Base-by-base conservation (phyloP, 2,797 vertebrate genomes). In the Ceryle rudis region DNA sequence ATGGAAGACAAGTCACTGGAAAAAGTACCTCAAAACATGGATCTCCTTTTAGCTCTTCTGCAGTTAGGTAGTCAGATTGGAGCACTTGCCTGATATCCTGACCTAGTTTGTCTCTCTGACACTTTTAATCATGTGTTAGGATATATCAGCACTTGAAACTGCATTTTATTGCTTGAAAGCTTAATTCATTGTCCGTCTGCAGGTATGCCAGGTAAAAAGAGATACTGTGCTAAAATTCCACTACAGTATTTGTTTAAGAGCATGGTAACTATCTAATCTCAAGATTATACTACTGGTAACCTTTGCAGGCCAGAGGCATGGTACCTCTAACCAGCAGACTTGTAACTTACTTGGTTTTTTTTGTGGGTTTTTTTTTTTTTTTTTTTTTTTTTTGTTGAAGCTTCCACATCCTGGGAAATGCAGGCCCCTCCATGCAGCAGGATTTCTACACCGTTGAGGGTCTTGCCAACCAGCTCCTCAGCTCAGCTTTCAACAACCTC, bases 391-490 rank as follows among this genome's bases (percentile, higher is more conserved):
- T 73, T 89, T 73, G 66, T 95, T 96, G 10, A 93, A 99, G 99
- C 96, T 99, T 99, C 95, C 98, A 99, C n/a, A 97, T 99, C 90
- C 97, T 99, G 37, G 99, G 99, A 54, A 99, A 98, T 67, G 98
- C 98, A 31, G 99, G 99, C 41, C 97, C 97, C n/a, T 98, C 98
- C 84, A 98, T 99, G 97, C 98, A 98, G 89, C 99, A 99, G 97
- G 99, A 99, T 47, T 99, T 99, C 97, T 99, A 99, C 97, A 99
- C 98, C 0, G 98, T 99, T 22, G 98, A 99, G 31, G 98, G 98
- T 54, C 93, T 99, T 13, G 98, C 98, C 28, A 97, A 98, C 77
- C 98, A 99, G 95, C 98, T 99, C 37, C 97, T 99, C 22, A 98
- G 97, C 81, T 99, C 99, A 14, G 99, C 98, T 83, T 99, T 99